phyloP scores from a whole-genome alignment of 2,888 invertebrate genomes.

The Cephus rjabovi region DNA sequence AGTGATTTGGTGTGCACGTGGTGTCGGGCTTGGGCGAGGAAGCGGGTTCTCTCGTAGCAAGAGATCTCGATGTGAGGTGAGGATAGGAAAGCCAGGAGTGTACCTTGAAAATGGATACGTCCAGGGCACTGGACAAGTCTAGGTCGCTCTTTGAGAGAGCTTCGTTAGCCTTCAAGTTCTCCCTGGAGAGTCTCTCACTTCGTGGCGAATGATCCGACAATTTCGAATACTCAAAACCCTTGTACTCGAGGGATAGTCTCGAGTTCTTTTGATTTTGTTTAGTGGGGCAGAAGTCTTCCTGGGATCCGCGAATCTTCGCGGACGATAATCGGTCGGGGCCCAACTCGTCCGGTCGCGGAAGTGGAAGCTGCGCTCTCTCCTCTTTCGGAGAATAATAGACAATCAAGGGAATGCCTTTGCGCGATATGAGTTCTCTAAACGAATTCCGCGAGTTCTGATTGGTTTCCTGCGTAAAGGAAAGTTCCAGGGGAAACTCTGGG shows the following conservation, averaged over 20 bases:
- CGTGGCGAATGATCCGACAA: slow-evolving; percentile 8
- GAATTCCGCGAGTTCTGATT: slow-evolving; percentile 48
- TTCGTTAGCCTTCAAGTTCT: slow-evolving; percentile 11
- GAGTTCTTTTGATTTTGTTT: slow-evolving; percentile 49
- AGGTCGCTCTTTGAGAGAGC: slow-evolving; percentile 38
- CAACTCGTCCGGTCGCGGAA: background rate
- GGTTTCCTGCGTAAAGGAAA: slow-evolving; percentile 36
- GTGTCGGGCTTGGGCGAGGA: slow-evolving; percentile 3
- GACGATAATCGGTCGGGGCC: background rate
- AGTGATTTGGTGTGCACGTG: slow-evolving; percentile 9
- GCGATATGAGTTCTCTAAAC: slow-evolving; percentile 19
- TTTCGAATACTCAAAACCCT: slow-evolving; percentile 12
- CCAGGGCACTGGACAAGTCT: slow-evolving; percentile 30
- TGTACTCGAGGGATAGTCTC: slow-evolving; percentile 43
- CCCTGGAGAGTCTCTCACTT: slow-evolving; percentile 8
- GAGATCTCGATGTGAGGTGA: slow-evolving; percentile 9
- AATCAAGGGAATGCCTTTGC: slow-evolving; percentile 25
- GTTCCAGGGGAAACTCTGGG: background rate
- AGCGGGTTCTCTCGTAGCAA: slow-evolving; percentile 7
- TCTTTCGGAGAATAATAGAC: slow-evolving; percentile 32
- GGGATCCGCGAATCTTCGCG: background rate
- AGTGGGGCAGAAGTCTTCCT: slow-evolving; percentile 32
- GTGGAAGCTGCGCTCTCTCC: slow-evolving; percentile 5
- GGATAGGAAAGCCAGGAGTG: slow-evolving; percentile 41
- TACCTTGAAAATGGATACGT: slow-evolving; percentile 32